Evolutionary conservation across 2,888 invertebrate genomes (phyloP), one percentile per base, ranked within the genome.

Genomic region (Himalopsyche japonica): DNA sequence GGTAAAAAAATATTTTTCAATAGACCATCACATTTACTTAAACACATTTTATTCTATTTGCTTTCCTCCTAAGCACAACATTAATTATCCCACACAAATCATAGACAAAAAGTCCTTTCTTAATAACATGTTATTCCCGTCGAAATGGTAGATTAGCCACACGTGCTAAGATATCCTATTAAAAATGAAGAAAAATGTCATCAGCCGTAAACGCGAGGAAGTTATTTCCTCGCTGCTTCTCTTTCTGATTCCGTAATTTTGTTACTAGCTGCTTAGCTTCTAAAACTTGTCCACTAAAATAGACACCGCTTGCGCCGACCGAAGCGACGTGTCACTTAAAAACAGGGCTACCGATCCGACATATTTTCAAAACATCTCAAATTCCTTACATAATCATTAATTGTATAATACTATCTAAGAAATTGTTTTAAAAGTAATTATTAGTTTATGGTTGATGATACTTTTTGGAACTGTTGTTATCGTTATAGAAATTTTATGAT

Each of bases 281-380:
- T 70, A 70, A 70, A 27, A 27, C 12, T 70, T 70, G 70, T 27
- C 70, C 70, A 20, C 24, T n/a, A 79, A 82, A 84, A 82, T 82
- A 82, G 82, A 81, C 18, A 3, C 43, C 70, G 34, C 77, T 64
- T 24, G 79, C 30, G 81, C 5, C 49, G 79, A 76, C 81, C 43
- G 77, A 82, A 77, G 18, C 81, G 37, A 64, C 84, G 84, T 80
- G 84, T 84, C 82, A 84, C 82, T 83, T 83, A 83, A 83, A 70
- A 70, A 70, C 70, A 70, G 70, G 70, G 70, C 27, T 70, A 27
- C 70, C 70, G 7, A 43, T 43, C 43, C 15, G 43, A 15, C 15
- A 15, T 43, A 15, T 43, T 43, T 43, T 43, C 15, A 43, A 43
- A 43, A 43, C 43, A 15, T 43, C 15, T 43, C 15, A 12, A 43